phyloP scores from a whole-genome alignment of 1,140 invertebrate species.

The Steinernema feltiae region DNA sequence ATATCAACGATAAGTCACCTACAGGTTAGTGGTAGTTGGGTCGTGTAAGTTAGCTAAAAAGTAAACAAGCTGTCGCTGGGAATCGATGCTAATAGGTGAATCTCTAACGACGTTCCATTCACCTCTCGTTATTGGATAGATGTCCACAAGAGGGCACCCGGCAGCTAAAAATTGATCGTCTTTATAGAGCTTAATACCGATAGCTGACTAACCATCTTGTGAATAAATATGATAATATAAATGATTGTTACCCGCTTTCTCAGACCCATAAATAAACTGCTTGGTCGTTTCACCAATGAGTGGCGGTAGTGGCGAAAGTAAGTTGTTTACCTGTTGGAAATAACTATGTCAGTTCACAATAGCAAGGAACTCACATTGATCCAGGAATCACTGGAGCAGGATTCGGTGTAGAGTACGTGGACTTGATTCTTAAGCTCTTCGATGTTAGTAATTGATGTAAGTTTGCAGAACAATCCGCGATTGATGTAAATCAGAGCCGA shows the following conservation, averaged over 20 bases:
- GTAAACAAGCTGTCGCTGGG: slow-evolving; percentile 40
- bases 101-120: slow-evolving; percentile 44
- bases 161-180: background rate
- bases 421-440: background rate
- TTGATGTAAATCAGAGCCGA: slow-evolving; percentile 66
- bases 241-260: slow-evolving; percentile 11
- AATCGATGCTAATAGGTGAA: slow-evolving; percentile 35
- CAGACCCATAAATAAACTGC: slow-evolving; percentile 20
- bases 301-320: slow-evolving; percentile 10
- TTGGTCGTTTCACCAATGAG: background rate
- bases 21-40: slow-evolving; percentile 30
- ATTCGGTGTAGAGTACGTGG: background rate
- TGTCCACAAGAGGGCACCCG: background rate
- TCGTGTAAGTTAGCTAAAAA: slow-evolving; percentile 41
- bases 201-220: background rate
- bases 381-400: background rate
- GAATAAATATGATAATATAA: background rate
- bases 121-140: slow-evolving; percentile 18
- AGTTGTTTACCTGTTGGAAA: slow-evolving; percentile 9
- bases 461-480: slow-evolving; percentile 33
- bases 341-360: background rate
- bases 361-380: background rate
- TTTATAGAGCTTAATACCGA: background rate
- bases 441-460: background rate
- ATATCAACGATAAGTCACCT: slow-evolving; percentile 17